Evolutionary conservation across 2,797 vertebrate genomes (phyloP), one percentile per base, ranked within the genome.

Genomic region (Urocyon cinereoargenteus): DNA sequence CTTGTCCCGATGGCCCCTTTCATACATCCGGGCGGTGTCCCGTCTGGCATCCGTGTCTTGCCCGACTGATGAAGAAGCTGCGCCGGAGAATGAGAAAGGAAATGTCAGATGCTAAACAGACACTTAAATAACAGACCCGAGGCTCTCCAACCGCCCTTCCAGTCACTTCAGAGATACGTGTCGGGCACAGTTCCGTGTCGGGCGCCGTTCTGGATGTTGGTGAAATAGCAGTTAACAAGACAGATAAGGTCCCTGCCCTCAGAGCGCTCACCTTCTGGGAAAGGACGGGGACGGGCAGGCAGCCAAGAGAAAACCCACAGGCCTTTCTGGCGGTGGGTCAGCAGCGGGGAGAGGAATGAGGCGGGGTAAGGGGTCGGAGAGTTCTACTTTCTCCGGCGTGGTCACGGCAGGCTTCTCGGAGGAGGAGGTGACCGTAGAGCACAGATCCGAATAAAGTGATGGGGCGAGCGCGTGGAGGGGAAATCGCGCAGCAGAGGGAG

Each of bases 1-100:
- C 3, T 1, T 22, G 0, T 66, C 12, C 15, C 0, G 0, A 5
- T 77, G 26, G 59, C 22, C 55, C 9, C 84, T 78, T 34, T 55
- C 6, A 10, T 14, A 31, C 19, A 18, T 62, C 73, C 45, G 19
- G 14, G 40, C 73, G 61, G 7, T 5, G 1, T 66, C 24, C 22
- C 22, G 0, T 59, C 6, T 55, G 22, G 14, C 24, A 6, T 45
- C 31, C 11, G 0, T 15, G 6, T 85, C 55, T 70, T 45, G 53
- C 88, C 87, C 83, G 6, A 51, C 28, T 19, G 10, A 55, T 59
- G 28, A 79, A 91, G 53, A 93, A 86, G 77, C 21, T 64, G 55
- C n/a, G 1, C 31, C 45, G 15, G 28, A 72, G 62, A 73, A 90
- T n/a, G 59, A n/a, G 59, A 64, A 21, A n/a, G 61, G 70, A 83